These are phyloP conservation scores for Tapera naevia DNA, from an alignment of 2,797 vertebrate species.

Conservation along the genomic window DNA sequence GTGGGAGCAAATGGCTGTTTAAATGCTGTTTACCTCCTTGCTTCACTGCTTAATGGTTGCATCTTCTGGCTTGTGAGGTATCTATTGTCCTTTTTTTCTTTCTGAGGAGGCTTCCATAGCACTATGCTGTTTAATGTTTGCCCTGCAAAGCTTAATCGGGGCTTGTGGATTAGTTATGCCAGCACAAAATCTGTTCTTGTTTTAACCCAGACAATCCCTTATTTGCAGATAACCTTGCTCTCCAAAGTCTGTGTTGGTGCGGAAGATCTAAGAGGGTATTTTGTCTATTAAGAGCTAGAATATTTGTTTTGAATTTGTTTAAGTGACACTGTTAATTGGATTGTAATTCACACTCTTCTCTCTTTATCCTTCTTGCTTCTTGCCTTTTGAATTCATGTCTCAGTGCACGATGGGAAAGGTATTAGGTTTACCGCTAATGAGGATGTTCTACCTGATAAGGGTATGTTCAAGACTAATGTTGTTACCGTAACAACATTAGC, in stretches of 20 bases:
- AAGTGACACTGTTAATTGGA: neutral
- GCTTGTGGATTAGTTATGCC: neutral
- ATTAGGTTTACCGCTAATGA: slow-evolving; percentile 95
- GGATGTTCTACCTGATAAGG: slow-evolving; percentile 91
- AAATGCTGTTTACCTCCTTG: neutral
- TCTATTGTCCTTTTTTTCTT: neutral
- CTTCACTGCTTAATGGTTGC: neutral
- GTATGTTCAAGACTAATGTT: slow-evolving; percentile 83
- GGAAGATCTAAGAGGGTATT: neutral
- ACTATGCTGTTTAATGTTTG: neutral
- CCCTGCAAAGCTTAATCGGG: neutral
- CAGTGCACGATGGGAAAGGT: slow-evolving; percentile 98
- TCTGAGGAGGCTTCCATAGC: neutral
- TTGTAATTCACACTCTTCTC: slow-evolving; percentile 70
- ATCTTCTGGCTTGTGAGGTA: neutral
- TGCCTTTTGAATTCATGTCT: slow-evolving; percentile 81
- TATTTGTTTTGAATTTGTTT: slow-evolving; percentile 26
- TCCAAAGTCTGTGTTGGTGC: neutral
- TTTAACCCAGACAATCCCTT: neutral
- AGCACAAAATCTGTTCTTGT: neutral
- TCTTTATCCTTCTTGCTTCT: slow-evolving; percentile 74
- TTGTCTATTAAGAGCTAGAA: neutral
- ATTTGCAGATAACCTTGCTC: neutral
- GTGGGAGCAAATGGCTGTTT: neutral
- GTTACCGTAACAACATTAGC: slow-evolving; percentile 56